Conservation (phyloP, 2,797 vertebrate genomes). For the Mormyrus hasselquistii region DNA sequence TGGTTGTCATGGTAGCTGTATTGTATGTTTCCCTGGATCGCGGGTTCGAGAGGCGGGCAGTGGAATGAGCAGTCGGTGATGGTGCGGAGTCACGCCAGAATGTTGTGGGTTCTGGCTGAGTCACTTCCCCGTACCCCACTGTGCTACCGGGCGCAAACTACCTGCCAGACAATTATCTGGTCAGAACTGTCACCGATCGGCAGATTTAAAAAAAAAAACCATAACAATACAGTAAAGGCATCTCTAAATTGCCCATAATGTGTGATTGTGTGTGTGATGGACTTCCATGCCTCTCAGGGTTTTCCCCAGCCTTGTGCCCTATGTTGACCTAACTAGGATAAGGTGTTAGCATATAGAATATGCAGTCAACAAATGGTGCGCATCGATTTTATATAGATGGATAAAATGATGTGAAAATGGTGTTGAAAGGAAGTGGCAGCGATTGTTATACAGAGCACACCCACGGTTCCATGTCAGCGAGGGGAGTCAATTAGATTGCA, state of each 20-base stretch:
- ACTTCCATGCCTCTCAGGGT: background rate
- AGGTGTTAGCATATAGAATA: background rate
- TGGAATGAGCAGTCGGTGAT: background rate
- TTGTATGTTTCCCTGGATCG: background rate
- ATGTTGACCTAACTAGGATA: background rate
- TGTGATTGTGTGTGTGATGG: background rate
- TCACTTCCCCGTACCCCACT: background rate
- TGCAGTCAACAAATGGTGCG: background rate
- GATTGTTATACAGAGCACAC: conserved; percentile 18
- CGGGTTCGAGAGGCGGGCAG: background rate
- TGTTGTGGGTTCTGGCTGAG: background rate
- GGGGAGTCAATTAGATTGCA: conserved; percentile 28
- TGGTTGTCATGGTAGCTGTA: background rate
- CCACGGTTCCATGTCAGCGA: conserved; percentile 24
- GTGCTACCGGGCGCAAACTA: background rate
- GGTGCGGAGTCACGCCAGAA: background rate
- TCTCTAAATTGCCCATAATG: background rate
- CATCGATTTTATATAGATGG: conserved; percentile 17
- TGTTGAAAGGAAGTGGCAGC: conserved; percentile 16
- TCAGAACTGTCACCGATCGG: background rate
- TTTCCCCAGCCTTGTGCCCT: background rate
- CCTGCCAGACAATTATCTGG: background rate
- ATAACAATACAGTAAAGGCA: background rate
- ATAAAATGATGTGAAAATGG: conserved; percentile 24
- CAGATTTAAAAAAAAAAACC: background rate